Percentiles rank a stretch among this genome's conserved stretches.
These are phyloP conservation scores for Mixornis gularis DNA, from an alignment of 2,113 vertebrate genomes.

Conservation along the genomic window DNA sequence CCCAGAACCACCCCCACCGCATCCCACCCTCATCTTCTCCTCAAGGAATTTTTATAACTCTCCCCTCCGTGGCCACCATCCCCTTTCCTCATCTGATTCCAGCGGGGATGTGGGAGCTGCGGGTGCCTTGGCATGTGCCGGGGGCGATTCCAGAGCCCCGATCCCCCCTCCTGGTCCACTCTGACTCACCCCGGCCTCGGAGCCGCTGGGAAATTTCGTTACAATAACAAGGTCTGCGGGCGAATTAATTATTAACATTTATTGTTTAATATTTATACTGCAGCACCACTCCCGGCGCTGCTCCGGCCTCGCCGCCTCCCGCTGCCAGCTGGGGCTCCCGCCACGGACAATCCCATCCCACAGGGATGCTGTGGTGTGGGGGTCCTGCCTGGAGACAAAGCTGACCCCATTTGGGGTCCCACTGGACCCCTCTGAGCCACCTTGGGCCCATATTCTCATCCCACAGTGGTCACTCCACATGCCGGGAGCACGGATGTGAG, in stretches of 20 bases:
- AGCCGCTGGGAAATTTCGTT: conserved; percentile 19
- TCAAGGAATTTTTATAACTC: background rate
- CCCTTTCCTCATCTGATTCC: background rate
- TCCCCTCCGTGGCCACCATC: background rate
- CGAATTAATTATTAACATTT: conserved; percentile 52
- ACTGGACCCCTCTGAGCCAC: fast-evolving
- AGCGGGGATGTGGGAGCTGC: background rate
- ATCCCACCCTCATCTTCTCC: background rate
- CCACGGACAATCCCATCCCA: fast-evolving
- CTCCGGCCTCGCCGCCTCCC: background rate
- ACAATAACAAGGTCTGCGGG: conserved; percentile 52
- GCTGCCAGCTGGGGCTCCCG: background rate
- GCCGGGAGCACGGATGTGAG: background rate
- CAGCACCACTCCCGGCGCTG: background rate
- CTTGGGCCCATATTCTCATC: fast-evolving
- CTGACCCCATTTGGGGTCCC: background rate
- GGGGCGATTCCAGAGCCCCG: background rate
- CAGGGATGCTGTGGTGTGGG: fast-evolving
- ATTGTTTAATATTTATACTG: conserved; percentile 58
- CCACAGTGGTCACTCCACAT: fast-evolving
- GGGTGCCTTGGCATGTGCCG: background rate
- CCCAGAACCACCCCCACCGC: background rate
- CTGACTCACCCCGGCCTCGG: background rate
- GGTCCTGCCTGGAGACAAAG: background rate
- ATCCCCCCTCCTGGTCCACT: background rate